These are phyloP conservation scores for Scaeva pyrastri DNA, from an alignment of 2,888 invertebrate species.

Conservation along the genomic window DNA sequence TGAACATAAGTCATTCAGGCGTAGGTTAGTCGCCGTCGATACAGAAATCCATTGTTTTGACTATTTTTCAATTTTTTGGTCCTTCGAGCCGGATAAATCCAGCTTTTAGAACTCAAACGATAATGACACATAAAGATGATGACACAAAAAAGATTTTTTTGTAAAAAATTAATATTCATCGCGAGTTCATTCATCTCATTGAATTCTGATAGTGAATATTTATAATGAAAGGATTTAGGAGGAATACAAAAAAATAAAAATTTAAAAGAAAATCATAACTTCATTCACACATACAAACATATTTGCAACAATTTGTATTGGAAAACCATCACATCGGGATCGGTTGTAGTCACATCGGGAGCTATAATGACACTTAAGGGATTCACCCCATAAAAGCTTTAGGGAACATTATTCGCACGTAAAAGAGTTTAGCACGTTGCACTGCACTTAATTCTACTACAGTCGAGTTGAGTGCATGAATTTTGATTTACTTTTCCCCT, in stretches of 20 bases:
- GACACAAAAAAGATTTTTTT: background rate
- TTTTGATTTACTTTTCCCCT: constrained; percentile 47
- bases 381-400: constrained; percentile 24
- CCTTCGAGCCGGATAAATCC: constrained; percentile 55
- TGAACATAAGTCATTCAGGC: constrained; percentile 27
- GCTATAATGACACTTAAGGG: constrained; percentile 67
- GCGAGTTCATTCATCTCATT: constrained; percentile 52
- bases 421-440: constrained; percentile 50
- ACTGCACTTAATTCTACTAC: constrained; percentile 6
- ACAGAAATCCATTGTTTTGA: constrained; percentile 1
- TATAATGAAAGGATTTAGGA: constrained; percentile 36
- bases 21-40: constrained; percentile 26
- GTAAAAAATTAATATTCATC: constrained; percentile 68
- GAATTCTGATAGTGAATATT: constrained; percentile 21
- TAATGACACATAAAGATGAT: constrained; percentile 54
- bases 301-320: background rate
- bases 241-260: constrained; percentile 33
- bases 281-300: constrained; percentile 44
- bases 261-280: constrained; percentile 23
- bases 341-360: background rate
- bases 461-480: constrained; percentile 55
- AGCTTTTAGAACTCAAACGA: constrained; percentile 47
- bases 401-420: constrained; percentile 46
- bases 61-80: constrained; percentile 33
- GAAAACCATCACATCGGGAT: constrained; percentile 3